A percentile compares a stretch with the other conserved stretches of the same genome.
phyloP scores from a whole-genome alignment of 2,888 invertebrate species.

The Keiferia lycopersicella region DNA sequence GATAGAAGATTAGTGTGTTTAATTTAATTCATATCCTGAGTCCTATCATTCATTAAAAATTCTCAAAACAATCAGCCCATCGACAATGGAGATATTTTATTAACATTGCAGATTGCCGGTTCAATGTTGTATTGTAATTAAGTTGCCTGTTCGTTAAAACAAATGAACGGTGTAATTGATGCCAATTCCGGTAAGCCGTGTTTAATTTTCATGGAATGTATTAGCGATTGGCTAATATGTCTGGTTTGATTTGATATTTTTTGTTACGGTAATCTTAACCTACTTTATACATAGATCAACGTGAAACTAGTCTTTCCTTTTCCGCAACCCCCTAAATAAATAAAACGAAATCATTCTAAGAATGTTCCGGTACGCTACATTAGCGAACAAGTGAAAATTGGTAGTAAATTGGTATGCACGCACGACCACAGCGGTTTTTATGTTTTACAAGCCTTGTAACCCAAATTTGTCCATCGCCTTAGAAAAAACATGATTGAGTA shows the following conservation, averaged over 20 bases:
- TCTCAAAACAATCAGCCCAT: neutral
- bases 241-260: neutral
- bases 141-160: slow-evolving; percentile 8
- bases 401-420: slow-evolving; percentile 20
- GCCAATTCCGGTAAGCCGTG: slow-evolving; percentile 14
- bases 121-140: slow-evolving; percentile 4
- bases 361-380: slow-evolving; percentile 28
- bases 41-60: slow-evolving; percentile 4
- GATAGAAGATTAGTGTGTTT: no score
- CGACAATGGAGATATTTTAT: slow-evolving; percentile 2
- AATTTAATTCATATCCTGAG: neutral
- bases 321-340: neutral
- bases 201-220: slow-evolving; percentile 19
- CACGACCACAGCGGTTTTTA: slow-evolving; percentile 7
- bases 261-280: neutral
- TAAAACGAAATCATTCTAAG: slow-evolving; percentile 11
- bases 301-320: neutral
- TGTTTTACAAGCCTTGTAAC: neutral
- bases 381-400: slow-evolving; percentile 31
- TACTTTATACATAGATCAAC: neutral
- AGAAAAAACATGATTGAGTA: neutral
- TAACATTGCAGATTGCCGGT: slow-evolving; percentile 1
- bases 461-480: neutral
- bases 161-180: slow-evolving; percentile 21
- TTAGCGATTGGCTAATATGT: neutral